Evolutionary conservation across 1,140 invertebrate species (phyloP), one percentile per base, ranked within the genome.

Genomic region (Hyles vespertilio): DNA sequence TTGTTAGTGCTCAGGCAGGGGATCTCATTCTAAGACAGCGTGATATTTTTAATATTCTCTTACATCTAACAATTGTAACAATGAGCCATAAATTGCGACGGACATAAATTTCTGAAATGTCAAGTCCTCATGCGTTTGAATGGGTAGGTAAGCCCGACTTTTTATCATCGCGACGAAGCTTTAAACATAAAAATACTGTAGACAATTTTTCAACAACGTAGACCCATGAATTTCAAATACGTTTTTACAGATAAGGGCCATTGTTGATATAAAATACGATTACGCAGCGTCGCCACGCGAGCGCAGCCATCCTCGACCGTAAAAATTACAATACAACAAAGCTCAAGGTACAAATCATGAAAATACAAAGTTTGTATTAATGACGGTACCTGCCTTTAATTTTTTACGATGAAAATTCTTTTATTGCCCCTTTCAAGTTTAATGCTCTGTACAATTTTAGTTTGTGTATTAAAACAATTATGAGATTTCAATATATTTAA

Each of bases 221-320:
- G 71, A 70, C 66, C 72, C 70, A 77, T 74, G 76, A 76, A 82
- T 79, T 83, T 81, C 72, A 74, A 79, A 83, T 79, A 72, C 70
- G 69, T 72, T 82, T 74, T 74, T 79, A 72, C 56, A 74, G 78
- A 79, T 81, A 83, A 83, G 80, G 70, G 71, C 61, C 70, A 73
- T 76, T 79, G 74, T 77, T 74, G 65, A 82, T 74, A 78, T 83
- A 79, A 84, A 80, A 78, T 79, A 81, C 71, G 77, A 81, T 81
- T 78, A 84, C 72, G 70, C 70, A 70, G 74, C 56, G 63, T 65
- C 69, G 59, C 78, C 81, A 83, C 74, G 81, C 78, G 61, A 84
- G 68, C 67, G 59, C 63, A 60, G 64, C 50, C 69, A 70, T 74
- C 72, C 66, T 56, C 58, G 61, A 60, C 69, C 65, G 69, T 83